Percentiles rank a stretch among this genome's conserved stretches.
phyloP scores from a whole-genome alignment of 2,888 invertebrate genomes.

The Pammene aurita region DNA sequence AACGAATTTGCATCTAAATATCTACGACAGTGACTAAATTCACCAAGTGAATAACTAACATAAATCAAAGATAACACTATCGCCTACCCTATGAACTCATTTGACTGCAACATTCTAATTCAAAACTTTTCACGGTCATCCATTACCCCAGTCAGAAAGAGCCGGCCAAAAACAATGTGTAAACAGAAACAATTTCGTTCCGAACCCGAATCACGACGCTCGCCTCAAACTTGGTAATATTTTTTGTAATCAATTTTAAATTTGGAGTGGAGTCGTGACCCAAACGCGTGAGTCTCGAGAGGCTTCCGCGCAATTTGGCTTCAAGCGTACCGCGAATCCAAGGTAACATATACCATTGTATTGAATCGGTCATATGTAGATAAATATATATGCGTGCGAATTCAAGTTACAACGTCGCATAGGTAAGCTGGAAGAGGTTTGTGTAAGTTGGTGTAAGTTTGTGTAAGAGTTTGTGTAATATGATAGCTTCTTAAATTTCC shows the following conservation, averaged over 20 bases:
- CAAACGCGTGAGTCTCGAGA: conserved; percentile 61
- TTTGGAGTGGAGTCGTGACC: conserved; percentile 77
- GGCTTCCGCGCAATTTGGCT: conserved; percentile 66
- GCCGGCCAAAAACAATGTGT: conserved; percentile 27
- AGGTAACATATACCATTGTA: conserved; percentile 37
- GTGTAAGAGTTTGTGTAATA: too few relatives aligned
- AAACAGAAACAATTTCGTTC: conserved; percentile 34
- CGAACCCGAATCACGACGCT: conserved; percentile 37
- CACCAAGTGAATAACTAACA: too few relatives aligned
- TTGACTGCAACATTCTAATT: background rate
- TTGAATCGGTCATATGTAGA: conserved; percentile 6
- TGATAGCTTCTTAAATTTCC: too few relatives aligned
- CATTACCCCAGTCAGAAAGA: conserved; percentile 24
- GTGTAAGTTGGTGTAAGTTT: too few relatives aligned
- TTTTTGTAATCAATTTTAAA: conserved; percentile 77
- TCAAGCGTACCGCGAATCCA: conserved; percentile 41
- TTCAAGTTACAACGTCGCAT: background rate
- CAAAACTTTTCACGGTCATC: conserved; percentile 27
- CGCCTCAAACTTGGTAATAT: conserved; percentile 43
- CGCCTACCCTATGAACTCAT: background rate
- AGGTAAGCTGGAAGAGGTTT: too few relatives aligned
- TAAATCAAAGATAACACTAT: background rate
- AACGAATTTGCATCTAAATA: too few relatives aligned
- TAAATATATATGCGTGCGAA: background rate
- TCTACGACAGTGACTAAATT: too few relatives aligned